phyloP scores from a whole-genome alignment of 2,888 invertebrate species.

The Eretmocerus hayati region DNA sequence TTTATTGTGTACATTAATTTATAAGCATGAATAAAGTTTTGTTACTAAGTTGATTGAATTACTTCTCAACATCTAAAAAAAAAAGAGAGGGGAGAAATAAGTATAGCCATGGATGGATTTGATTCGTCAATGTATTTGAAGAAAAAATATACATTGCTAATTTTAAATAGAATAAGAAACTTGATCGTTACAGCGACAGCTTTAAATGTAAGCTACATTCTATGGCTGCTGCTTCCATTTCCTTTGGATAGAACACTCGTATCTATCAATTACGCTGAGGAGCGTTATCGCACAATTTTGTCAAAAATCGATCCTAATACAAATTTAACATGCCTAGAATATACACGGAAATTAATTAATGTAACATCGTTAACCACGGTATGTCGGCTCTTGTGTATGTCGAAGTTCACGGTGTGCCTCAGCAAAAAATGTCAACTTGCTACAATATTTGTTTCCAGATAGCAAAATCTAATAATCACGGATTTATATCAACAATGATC shows the following conservation, averaged over 20 bases:
- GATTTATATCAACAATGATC: constrained; percentile 16
- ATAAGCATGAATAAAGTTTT: constrained; percentile 17
- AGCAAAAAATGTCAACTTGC: constrained; percentile 10
- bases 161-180: constrained; percentile 24
- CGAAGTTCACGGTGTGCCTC: neutral
- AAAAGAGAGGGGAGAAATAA: too few species aligned
- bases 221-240: constrained; percentile 28
- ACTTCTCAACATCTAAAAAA: too few species aligned
- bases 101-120: too few species aligned
- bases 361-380: constrained; percentile 40
- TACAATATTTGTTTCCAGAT: constrained; percentile 1
- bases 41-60: too few species aligned
- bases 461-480: constrained; percentile 21
- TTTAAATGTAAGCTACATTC: constrained; percentile 33
- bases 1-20: constrained; percentile 4
- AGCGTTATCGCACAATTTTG: constrained; percentile 40
- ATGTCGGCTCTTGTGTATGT: constrained; percentile 19
- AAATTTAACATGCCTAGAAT: constrained; percentile 46
- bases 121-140: constrained; percentile 23
- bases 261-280: constrained; percentile 37
- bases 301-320: constrained; percentile 42
- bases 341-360: constrained; percentile 42
- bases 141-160: constrained; percentile 24
- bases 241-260: constrained; percentile 31
- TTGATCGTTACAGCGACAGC: constrained; percentile 26